These are phyloP conservation scores for Craseonycteris thonglongyai DNA, from an alignment of 2,113 vertebrate genomes.

Conservation along the genomic window DNA sequence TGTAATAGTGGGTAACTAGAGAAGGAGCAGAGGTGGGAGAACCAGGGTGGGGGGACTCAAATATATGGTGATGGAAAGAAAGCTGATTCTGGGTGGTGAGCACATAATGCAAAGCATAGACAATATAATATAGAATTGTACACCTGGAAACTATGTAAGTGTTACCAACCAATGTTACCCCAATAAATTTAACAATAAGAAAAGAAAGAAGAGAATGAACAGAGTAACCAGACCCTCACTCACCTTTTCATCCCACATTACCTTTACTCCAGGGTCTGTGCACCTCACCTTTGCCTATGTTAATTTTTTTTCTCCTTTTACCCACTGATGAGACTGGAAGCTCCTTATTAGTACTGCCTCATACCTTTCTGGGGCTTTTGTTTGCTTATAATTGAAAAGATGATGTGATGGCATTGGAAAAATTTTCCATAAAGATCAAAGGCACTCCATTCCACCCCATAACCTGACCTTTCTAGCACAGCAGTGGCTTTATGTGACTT, in stretches of 20 bases:
- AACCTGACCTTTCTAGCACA: neutral
- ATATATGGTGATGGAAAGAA: too few relatives aligned
- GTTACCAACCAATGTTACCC: too few relatives aligned
- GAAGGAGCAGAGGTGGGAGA: too few relatives aligned
- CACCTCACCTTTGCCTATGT: neutral
- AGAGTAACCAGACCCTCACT: too few relatives aligned
- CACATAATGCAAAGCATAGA: too few relatives aligned
- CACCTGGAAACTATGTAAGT: too few relatives aligned
- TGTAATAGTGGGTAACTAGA: neutral
- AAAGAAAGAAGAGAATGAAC: too few relatives aligned
- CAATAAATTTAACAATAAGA: too few relatives aligned
- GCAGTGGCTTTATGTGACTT: neutral
- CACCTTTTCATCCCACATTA: neutral
- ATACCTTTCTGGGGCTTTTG: neutral
- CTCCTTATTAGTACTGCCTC: too few relatives aligned
- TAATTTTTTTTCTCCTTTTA: neutral
- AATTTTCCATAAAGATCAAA: neutral
- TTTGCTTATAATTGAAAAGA: neutral
- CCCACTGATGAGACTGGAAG: neutral
- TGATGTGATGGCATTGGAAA: neutral
- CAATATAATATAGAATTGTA: too few relatives aligned
- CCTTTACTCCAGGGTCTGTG: neutral
- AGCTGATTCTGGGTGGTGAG: too few relatives aligned
- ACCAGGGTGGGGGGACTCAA: too few relatives aligned
- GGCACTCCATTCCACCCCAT: accelerated